phyloP scores from a whole-genome alignment of 2,113 vertebrate species.

The Puma concolor region DNA sequence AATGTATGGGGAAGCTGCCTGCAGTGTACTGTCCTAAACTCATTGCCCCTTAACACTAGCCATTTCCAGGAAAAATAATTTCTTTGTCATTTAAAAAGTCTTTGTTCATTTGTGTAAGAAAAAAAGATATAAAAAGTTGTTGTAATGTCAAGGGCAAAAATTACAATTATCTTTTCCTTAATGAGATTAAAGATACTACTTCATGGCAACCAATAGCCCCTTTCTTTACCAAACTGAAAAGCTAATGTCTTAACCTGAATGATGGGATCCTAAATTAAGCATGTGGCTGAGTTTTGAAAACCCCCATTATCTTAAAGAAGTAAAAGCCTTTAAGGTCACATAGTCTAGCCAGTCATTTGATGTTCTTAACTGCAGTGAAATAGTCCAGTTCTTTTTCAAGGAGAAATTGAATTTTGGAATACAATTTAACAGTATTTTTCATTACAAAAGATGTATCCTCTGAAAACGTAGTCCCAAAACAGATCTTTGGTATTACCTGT shows the following conservation, averaged over 20 bases:
- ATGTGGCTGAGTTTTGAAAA: conserved; percentile 18
- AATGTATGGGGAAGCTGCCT: background rate
- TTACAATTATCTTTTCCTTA: background rate
- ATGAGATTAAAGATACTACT: background rate
- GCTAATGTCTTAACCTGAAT: conserved; percentile 9
- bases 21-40: background rate
- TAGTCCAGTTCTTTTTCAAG: conserved; percentile 5
- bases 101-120: background rate
- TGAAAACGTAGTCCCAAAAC: background rate
- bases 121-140: conserved; percentile 25
- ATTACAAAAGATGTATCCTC: background rate
- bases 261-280: background rate
- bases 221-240: conserved; percentile 6
- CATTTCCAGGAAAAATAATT: conserved; percentile 8
- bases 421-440: background rate
- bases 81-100: background rate
- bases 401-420: conserved; percentile 13
- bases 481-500: background rate
- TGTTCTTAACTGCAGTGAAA: background rate
- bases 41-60: background rate
- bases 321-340: conserved; percentile 34
- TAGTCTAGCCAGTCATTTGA: background rate
- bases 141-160: conserved; percentile 10
- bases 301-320: conserved; percentile 47
- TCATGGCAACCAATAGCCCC: background rate